A percentile compares a stretch with the other conserved stretches of the same genome.
These are phyloP conservation scores for Rhabdornis inornatus DNA, from an alignment of 2,113 vertebrate genomes.

Conservation along the genomic window DNA sequence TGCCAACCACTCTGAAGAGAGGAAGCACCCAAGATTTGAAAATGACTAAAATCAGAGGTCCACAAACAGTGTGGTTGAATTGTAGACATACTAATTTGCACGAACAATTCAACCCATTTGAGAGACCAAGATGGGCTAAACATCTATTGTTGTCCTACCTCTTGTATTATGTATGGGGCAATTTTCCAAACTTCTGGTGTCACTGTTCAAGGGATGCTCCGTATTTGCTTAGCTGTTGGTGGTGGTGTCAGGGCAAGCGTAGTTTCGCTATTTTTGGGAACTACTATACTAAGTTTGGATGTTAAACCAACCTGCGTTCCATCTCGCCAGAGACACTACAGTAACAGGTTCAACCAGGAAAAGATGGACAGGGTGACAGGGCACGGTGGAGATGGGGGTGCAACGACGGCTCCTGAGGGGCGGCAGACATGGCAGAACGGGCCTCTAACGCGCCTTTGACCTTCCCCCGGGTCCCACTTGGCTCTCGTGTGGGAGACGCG, in stretches of 20 bases:
- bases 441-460: background rate
- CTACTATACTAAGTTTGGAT: background rate
- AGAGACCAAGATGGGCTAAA: background rate
- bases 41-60: background rate
- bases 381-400: no score
- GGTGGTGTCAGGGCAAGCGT: background rate
- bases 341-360: no score
- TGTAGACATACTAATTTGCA: background rate
- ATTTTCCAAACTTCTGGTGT: background rate
- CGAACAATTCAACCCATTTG: background rate
- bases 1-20: background rate
- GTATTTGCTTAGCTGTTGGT: background rate
- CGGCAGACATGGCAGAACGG: background rate
- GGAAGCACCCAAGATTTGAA: background rate
- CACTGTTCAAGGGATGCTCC: background rate
- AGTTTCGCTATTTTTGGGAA: background rate
- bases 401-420: no score
- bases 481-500: fast-evolving
- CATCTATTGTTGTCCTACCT: background rate
- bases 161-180: background rate
- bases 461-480: background rate
- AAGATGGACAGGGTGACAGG: background rate
- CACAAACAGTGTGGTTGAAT: background rate
- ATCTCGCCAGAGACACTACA: background rate
- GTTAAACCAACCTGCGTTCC: background rate